A percentile compares a stretch with the other conserved stretches of the same genome.
These are phyloP conservation scores for Nyctibius bracteatus DNA, from an alignment of 2,113 vertebrate genomes.

Conservation along the genomic window DNA sequence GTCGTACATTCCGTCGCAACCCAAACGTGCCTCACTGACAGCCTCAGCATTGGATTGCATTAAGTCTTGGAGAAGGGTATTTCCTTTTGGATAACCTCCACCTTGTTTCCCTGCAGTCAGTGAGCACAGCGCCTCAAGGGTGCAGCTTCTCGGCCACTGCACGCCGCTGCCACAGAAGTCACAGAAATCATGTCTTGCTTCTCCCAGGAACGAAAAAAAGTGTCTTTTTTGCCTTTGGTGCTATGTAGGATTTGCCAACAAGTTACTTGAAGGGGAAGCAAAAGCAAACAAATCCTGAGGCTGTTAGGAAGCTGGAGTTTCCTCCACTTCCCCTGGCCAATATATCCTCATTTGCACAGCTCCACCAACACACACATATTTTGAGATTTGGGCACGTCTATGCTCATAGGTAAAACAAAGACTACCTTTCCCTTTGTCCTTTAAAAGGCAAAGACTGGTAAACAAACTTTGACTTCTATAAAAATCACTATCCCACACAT, in stretches of 20 bases:
- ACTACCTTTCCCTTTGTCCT: not conserved
- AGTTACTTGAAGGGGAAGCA: not conserved
- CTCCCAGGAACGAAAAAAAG: not conserved
- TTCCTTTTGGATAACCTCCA: accelerated
- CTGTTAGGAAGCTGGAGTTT: not conserved
- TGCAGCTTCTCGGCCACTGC: not conserved
- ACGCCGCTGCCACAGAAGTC: not conserved
- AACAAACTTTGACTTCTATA: not conserved
- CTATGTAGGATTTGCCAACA: not conserved
- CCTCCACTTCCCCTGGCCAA: not conserved
- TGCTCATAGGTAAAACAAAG: not conserved
- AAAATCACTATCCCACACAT: not conserved
- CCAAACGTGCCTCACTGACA: accelerated
- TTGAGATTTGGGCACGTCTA: not conserved
- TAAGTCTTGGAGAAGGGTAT: not conserved
- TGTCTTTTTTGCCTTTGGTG: not conserved
- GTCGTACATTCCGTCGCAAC: accelerated
- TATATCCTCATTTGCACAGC: not conserved
- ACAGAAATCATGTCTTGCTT: not conserved
- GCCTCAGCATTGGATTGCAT: not conserved
- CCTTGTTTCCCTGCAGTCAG: not conserved
- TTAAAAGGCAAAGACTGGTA: not conserved
- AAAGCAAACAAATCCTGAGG: not conserved
- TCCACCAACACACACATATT: not conserved
- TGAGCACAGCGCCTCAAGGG: not conserved